Evolutionary conservation across 2,797 vertebrate genomes (phyloP).

Genomic region (Sebastes wilsoni): DNA sequence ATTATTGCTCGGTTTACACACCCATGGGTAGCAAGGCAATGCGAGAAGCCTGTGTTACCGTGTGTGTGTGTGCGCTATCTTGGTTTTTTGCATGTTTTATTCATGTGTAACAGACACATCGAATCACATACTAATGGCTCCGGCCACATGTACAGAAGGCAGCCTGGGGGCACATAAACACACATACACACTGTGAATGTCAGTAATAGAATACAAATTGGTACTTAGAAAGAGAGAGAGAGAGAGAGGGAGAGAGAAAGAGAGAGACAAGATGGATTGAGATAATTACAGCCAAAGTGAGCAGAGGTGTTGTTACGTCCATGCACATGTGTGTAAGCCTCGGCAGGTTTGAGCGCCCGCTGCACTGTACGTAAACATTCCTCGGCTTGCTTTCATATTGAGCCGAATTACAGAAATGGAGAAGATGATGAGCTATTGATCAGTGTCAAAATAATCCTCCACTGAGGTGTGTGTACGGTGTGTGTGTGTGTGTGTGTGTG

Average conservation of each 20-base stretch:
- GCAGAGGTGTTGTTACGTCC: not conserved
- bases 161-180: constrained; percentile 40
- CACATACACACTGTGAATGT: constrained; percentile 30
- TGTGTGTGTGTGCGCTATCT: not conserved
- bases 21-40: not conserved
- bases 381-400: not conserved
- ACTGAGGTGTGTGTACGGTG: not conserved
- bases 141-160: constrained; percentile 45
- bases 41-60: not conserved
- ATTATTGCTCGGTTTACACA: constrained; percentile 4
- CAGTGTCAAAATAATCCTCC: constrained; percentile 14
- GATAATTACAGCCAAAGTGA: constrained; percentile 54
- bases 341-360: not conserved
- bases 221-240: constrained; percentile 39
- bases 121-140: constrained; percentile 53
- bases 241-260: not conserved
- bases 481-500: not conserved
- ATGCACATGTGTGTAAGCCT: not conserved
- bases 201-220: constrained; percentile 68
- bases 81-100: constrained; percentile 59
- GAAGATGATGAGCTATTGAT: constrained; percentile 46
- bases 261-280: constrained; percentile 37
- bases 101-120: constrained; percentile 53
- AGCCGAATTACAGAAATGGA: constrained; percentile 6
- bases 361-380: constrained; percentile 12